Base-by-base conservation (phyloP, 2,113 vertebrate genomes). In the Thunnus maccoyii region DNA sequence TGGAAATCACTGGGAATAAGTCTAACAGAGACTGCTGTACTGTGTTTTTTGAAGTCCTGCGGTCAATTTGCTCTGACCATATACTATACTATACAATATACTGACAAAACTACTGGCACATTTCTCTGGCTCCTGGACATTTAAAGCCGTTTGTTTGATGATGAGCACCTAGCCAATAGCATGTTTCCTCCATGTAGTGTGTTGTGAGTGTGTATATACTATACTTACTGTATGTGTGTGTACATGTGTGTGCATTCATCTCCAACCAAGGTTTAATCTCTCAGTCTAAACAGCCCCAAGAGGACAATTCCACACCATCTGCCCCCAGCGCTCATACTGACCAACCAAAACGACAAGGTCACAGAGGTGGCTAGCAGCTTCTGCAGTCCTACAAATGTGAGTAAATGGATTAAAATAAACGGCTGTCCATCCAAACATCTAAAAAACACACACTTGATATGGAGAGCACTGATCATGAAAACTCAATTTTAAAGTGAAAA, bases 251-350 rank as follows among this genome's bases (percentile, higher is more conserved):
- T 44, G 12, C 5, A 46, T 0, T 7, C 8, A 47, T 18, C 41
- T 60, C 60, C 18, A 48, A 20, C 46, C 7, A 44, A 54, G 27
- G 41, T 75, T 74, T 64, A 68, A 80, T 80, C 67, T 41, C 46
- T 41, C 51, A 46, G 36, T 48, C 14, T 58, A 57, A 76, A 72
- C 27, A 72, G n/a, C 20, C 46, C 57, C 13, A 14, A 52, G 46
- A 47, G 36, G 54, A 61, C 25, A 66, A 22, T 69, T 76, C 11
- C 20, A 50, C 22, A 57, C 46, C 52, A 70, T 77, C 52, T 65
- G 47, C 47, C 47, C 44, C 50, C n/a, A 44, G 61, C 48, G 55
- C 25, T 54, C 60, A 16, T 22, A 15, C 1, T 15, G 44, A 78
- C 9, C 0, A 3, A 66, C 22, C 50, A 44, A 14, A 56, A 48